phyloP scores from a whole-genome alignment of 2,888 invertebrate genomes.

The Sinohyriopsis cumingii region DNA sequence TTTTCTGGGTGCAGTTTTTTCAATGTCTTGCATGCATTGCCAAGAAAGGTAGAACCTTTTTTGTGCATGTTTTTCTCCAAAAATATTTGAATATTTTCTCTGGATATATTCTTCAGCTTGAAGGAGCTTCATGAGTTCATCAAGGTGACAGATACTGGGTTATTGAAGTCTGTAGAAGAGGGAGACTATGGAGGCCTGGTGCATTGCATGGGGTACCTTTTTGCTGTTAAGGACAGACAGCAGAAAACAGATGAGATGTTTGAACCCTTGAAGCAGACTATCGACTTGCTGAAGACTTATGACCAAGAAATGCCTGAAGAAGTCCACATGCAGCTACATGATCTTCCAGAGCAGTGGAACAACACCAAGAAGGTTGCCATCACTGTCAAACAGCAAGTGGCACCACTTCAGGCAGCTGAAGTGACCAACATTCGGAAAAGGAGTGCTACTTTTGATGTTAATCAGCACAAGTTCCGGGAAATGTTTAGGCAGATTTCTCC shows the following conservation, averaged over 20 bases:
- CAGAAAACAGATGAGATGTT: conserved; percentile 94
- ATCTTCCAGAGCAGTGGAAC: conserved; percentile 73
- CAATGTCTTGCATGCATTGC: too few species aligned
- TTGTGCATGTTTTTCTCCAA: too few species aligned
- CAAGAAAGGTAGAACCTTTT: too few species aligned
- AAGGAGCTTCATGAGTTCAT: conserved; percentile 90
- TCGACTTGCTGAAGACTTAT: conserved; percentile 91
- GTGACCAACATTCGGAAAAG: conserved; percentile 91
- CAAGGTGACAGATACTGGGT: conserved; percentile 89
- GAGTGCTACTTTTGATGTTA: conserved; percentile 85
- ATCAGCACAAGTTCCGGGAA: conserved; percentile 88
- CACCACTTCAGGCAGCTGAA: conserved; percentile 93
- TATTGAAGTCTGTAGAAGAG: conserved; percentile 84
- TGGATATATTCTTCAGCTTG: conserved; percentile 75
- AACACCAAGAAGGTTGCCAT: conserved; percentile 92
- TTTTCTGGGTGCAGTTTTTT: too few species aligned
- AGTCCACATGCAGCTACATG: conserved; percentile 89
- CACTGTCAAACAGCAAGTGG: conserved; percentile 93
- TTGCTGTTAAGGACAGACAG: conserved; percentile 92
- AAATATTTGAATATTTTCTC: too few species aligned
- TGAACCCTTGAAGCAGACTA: conserved; percentile 91
- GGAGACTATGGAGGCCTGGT: conserved; percentile 92
- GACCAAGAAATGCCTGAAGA: conserved; percentile 97
- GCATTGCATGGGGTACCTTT: conserved; percentile 90
- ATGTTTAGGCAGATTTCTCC: conserved; percentile 79